Conservation (phyloP, 2,113 vertebrate species). For the Dissostichus mawsoni region DNA sequence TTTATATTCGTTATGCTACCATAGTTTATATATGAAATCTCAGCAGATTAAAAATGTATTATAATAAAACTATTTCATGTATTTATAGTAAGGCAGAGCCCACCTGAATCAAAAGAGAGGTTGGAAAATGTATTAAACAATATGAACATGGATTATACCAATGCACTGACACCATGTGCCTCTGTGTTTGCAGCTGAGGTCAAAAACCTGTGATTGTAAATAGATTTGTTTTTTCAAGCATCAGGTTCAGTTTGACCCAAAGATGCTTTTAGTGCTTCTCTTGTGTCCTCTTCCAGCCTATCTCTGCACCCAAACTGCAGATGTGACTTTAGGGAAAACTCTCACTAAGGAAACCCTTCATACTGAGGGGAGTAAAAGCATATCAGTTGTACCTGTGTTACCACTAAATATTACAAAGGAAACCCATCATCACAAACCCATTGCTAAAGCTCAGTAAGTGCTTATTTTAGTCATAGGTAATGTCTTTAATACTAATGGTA, state of each 20-base stretch:
- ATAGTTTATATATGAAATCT: not conserved
- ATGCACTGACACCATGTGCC: not conserved
- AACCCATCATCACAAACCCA: not conserved
- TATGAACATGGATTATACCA: not conserved
- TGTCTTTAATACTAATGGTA: not conserved
- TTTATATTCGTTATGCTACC: too few species aligned
- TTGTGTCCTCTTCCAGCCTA: slow-evolving; percentile 3
- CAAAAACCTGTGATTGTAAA: slow-evolving; percentile 15
- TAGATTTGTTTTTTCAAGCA: not conserved
- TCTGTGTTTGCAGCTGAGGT: slow-evolving; percentile 23
- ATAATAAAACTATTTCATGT: not conserved
- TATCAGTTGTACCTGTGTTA: not conserved
- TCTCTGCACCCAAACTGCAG: slow-evolving; percentile 15
- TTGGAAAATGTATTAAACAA: not conserved
- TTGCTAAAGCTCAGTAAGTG: not conserved
- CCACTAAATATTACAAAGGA: slow-evolving; percentile 16
- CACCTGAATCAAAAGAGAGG: not conserved
- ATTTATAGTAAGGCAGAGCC: not conserved
- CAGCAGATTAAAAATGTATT: not conserved
- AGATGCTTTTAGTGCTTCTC: slow-evolving; percentile 13
- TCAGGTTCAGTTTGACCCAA: slow-evolving; percentile 23
- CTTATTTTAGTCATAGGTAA: not conserved
- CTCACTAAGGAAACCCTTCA: slow-evolving; percentile 2
- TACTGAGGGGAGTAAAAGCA: not conserved
- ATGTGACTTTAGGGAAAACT: slow-evolving; percentile 35